A percentile compares a stretch with the other conserved stretches of the same genome.
These are phyloP conservation scores for Antrozous pallidus DNA, from an alignment of 2,797 vertebrate genomes.

Conservation along the genomic window DNA sequence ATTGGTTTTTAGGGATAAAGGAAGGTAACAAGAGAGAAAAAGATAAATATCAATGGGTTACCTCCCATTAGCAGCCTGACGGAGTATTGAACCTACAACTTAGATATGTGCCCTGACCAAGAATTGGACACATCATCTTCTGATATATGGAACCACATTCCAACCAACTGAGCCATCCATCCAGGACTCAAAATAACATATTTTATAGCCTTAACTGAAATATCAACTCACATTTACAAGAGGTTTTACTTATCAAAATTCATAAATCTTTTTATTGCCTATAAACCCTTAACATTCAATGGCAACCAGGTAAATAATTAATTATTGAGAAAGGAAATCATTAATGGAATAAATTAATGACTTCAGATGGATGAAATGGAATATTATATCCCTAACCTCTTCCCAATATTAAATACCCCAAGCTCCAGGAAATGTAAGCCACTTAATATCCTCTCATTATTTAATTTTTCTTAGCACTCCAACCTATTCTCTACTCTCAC, in stretches of 20 bases:
- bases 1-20: neutral
- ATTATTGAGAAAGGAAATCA: neutral
- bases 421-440: neutral
- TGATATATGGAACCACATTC: neutral
- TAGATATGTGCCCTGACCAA: neutral
- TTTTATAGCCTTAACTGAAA: neutral
- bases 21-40: neutral
- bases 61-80: neutral
- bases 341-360: neutral
- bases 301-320: neutral
- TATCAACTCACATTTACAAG: neutral
- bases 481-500: neutral
- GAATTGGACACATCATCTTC: neutral
- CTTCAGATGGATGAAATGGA: neutral
- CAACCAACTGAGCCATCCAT: neutral
- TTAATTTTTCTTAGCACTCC: neutral
- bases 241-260: neutral
- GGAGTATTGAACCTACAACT: neutral
- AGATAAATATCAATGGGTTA: neutral
- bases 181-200: neutral
- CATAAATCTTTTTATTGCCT: neutral
- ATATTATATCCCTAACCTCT: neutral
- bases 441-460: neutral
- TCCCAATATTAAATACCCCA: neutral
- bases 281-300: neutral